phyloP scores from a whole-genome alignment of 1,140 invertebrate species.

The Penaeus japonicus region DNA sequence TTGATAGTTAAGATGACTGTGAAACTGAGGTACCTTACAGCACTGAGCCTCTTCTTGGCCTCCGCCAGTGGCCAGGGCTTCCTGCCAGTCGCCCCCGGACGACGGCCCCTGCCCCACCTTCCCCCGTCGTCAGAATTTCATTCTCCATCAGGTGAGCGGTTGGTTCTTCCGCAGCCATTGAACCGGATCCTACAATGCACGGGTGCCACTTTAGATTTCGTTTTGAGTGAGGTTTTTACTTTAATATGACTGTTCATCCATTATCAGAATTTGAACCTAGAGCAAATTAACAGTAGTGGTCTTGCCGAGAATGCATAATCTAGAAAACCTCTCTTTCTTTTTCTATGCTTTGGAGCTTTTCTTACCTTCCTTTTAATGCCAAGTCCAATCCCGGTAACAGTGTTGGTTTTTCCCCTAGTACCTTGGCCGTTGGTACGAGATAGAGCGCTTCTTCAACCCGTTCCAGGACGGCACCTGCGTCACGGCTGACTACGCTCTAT shows the following conservation, averaged over 20 bases:
- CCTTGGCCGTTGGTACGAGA: constrained; percentile 55
- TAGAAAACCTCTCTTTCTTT: too few relatives aligned
- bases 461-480: constrained; percentile 53
- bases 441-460: constrained; percentile 49
- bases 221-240: too few relatives aligned
- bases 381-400: too few relatives aligned
- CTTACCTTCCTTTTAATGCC: neutral
- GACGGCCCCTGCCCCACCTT: constrained; percentile 17
- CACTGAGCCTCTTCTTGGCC: neutral
- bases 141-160: neutral
- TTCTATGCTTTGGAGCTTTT: neutral
- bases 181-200: too few relatives aligned
- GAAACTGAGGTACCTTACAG: neutral
- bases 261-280: too few relatives aligned
- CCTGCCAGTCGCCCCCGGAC: neutral
- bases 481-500: constrained; percentile 43
- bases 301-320: neutral
- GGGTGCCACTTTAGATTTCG: too few relatives aligned
- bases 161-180: too few relatives aligned
- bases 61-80: neutral
- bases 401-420: constrained; percentile 29
- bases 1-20: too few relatives aligned
- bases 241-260: too few relatives aligned
- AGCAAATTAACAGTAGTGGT: too few relatives aligned
- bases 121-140: constrained; percentile 14